Evolutionary conservation across 2,888 invertebrate species (phyloP).

Genomic region (Horisme vitalbata): DNA sequence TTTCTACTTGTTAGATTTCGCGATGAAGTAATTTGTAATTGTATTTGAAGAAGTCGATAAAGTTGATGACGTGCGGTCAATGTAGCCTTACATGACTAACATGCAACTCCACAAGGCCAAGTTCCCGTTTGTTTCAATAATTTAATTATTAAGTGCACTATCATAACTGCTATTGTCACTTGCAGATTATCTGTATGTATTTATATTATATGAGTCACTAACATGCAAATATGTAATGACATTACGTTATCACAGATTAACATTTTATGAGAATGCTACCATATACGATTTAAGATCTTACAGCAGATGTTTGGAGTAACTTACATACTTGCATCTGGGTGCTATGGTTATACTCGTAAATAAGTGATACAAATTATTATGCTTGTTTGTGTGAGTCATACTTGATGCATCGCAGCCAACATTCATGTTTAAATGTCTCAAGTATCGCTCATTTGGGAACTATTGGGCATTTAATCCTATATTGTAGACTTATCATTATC

Average conservation of each 20-base stretch:
- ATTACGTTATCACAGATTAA: slow-evolving; percentile 74
- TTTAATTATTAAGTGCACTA: slow-evolving; percentile 76
- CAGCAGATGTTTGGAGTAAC: slow-evolving; percentile 68
- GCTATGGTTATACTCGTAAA: slow-evolving; percentile 81
- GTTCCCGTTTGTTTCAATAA: slow-evolving; percentile 78
- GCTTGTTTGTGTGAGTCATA: slow-evolving; percentile 75
- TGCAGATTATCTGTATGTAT: slow-evolving; percentile 81
- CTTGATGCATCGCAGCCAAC: slow-evolving; percentile 51
- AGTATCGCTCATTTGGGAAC: slow-evolving; percentile 75
- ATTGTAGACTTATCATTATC: slow-evolving; percentile 80
- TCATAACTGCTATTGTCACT: slow-evolving; percentile 80
- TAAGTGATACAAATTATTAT: slow-evolving; percentile 77
- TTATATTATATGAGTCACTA: slow-evolving; percentile 83
- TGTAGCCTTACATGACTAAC: slow-evolving; percentile 81
- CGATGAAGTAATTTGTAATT: slow-evolving; percentile 39
- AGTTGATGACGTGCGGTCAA: slow-evolving; percentile 81
- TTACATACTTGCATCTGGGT: slow-evolving; percentile 83
- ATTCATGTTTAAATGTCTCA: slow-evolving; percentile 46
- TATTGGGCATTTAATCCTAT: slow-evolving; percentile 84
- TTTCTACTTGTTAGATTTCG: slow-evolving; percentile 56
- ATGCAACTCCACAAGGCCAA: slow-evolving; percentile 83
- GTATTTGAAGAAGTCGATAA: slow-evolving; percentile 55
- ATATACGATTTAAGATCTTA: slow-evolving; percentile 57
- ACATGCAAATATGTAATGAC: slow-evolving; percentile 83
- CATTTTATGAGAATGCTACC: slow-evolving; percentile 74